Evolutionary conservation across 1,140 invertebrate species (phyloP), one percentile per base, ranked within the genome.

Genomic region (Hydropsyche tenuis): DNA sequence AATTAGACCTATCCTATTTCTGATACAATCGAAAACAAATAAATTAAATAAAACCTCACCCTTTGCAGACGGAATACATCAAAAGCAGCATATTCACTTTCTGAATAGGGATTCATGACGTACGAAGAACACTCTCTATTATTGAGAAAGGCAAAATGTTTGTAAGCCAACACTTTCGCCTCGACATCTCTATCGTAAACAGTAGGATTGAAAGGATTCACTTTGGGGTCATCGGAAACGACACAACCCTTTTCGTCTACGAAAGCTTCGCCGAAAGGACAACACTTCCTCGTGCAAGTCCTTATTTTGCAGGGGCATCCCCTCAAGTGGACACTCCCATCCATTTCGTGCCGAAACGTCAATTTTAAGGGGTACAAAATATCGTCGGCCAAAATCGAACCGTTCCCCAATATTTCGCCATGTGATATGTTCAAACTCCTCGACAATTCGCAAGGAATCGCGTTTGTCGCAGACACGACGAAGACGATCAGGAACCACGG

Each of bases 211-310:
- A 75, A 75, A 7, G 60, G 46, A 18, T 71, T 16, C 12, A 75
- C 68, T 51, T 66, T 25, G 1, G 62, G 42, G 20, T 75, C 70
- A 12, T 70, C 11, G 18, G 20, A 69, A 3, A 7, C 23, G 12
- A 16, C 53, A 14, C 73, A 77, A 12, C 1, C 0, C 42, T 43
- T 60, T n/a, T 65, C 43, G 5, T 11, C 18, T 60, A 20, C 30
- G n/a, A n/a, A n/a, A 70, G 20, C 11, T 22, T 66, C 6, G 45
- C 74, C 71, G 11, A 53, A 12, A n/a, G 76, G 68, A 73, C 76
- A 77, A 51, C 76, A 77, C 45, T 77, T 77, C 16, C 73, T 71
- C 0, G 71, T 53, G 37, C 76, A 77, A 4, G 25, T 30, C 43
- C 72, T 77, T 16, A 68, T 9, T 9, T 20, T 5, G 27, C 76